These are phyloP conservation scores for Paedocypris micromegethes DNA, from an alignment of 2,797 vertebrate genomes.

Conservation along the genomic window DNA sequence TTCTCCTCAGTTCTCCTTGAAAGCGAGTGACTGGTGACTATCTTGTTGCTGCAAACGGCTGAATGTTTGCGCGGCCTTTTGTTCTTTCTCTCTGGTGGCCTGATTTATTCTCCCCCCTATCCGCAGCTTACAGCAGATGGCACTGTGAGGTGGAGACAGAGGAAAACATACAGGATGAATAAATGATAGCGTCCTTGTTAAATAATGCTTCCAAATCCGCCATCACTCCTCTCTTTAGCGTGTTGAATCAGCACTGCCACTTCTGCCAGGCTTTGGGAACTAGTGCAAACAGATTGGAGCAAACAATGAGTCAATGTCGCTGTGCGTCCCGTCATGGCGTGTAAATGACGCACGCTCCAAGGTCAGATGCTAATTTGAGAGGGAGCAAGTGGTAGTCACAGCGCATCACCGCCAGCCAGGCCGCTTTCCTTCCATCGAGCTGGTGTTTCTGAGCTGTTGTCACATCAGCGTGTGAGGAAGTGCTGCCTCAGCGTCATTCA, in stretches of 20 bases:
- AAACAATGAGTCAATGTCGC: slow-evolving; percentile 46
- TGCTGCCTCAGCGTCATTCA: slow-evolving; percentile 47
- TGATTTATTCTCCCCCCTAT: slow-evolving; percentile 38
- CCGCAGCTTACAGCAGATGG: slow-evolving; percentile 54
- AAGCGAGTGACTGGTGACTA: background rate
- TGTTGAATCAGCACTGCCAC: slow-evolving; percentile 24
- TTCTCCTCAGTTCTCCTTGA: background rate
- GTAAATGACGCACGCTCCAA: slow-evolving; percentile 36
- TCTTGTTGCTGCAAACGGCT: slow-evolving; percentile 20
- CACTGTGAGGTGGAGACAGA: slow-evolving; percentile 53
- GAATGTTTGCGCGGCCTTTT: background rate
- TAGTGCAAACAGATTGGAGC: slow-evolving; percentile 36
- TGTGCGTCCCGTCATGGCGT: slow-evolving; percentile 3
- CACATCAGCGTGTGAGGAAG: slow-evolving; percentile 21
- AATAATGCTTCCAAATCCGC: slow-evolving; percentile 51
- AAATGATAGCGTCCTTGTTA: slow-evolving; percentile 54
- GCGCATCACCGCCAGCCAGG: slow-evolving; percentile 8
- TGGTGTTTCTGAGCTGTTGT: slow-evolving; percentile 35
- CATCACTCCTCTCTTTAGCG: slow-evolving; percentile 42
- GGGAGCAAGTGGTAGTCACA: slow-evolving; percentile 30
- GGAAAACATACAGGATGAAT: slow-evolving; percentile 57
- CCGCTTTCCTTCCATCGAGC: slow-evolving; percentile 2
- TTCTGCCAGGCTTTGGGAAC: slow-evolving; percentile 28
- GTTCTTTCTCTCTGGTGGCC: background rate
- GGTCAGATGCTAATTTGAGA: slow-evolving; percentile 50